Conservation (phyloP, 2,113 vertebrate species). For the Psittacula cyanocephala region DNA sequence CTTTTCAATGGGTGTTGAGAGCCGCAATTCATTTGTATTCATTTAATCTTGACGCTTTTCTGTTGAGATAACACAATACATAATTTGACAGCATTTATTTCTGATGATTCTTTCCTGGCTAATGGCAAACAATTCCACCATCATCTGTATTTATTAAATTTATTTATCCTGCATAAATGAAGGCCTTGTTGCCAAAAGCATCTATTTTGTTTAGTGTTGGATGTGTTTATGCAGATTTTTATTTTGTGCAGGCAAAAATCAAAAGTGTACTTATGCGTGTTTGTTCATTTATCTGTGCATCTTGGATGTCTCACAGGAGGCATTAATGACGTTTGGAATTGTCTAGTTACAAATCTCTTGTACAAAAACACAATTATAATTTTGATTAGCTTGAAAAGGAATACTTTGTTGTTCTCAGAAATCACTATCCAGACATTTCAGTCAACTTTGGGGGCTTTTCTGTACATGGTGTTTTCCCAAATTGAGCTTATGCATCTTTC, state of each 20-base stretch:
- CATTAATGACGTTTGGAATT: background rate
- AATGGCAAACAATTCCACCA: background rate
- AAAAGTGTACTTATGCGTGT: background rate
- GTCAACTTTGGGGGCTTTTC: background rate
- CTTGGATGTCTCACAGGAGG: background rate
- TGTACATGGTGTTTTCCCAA: background rate
- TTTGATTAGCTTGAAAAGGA: slow-evolving; percentile 16
- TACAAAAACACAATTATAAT: background rate
- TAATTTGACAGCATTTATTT: slow-evolving; percentile 60
- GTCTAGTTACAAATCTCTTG: background rate
- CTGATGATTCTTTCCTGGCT: background rate
- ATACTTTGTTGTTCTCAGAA: background rate
- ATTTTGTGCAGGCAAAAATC: background rate
- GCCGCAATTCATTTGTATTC: slow-evolving; percentile 52
- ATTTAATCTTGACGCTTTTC: slow-evolving; percentile 27
- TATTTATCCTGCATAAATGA: slow-evolving; percentile 10
- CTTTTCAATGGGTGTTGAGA: background rate
- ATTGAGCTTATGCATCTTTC: background rate
- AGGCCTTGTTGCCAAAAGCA: background rate
- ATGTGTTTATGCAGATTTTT: slow-evolving; percentile 13
- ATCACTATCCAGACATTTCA: background rate
- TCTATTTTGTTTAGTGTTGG: slow-evolving; percentile 1
- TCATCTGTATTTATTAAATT: slow-evolving; percentile 37
- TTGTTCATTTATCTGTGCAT: background rate
- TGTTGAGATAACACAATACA: background rate